Conservation (phyloP, 2,113 vertebrate genomes). For the Pterophyllum scalare region DNA sequence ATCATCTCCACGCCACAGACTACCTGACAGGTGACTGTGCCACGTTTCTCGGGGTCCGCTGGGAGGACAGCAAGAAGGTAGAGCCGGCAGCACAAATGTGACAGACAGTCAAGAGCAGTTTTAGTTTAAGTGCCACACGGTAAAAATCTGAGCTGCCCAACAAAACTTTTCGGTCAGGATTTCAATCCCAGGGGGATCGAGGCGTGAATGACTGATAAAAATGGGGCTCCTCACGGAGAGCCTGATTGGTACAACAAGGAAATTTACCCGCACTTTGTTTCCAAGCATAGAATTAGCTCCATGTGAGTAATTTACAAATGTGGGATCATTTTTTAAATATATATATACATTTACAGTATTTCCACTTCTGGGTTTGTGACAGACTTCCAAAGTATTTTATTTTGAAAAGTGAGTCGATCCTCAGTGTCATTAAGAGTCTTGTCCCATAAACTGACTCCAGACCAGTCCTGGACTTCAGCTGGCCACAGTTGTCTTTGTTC, state of each 20-base stretch:
- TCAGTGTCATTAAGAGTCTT: not conserved
- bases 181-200: not conserved
- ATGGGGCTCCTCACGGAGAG: not conserved
- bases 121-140: not conserved
- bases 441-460: no score
- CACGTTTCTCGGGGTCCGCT: conserved; percentile 1
- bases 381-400: not conserved
- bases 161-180: no score
- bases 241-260: not conserved
- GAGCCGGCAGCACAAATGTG: not conserved
- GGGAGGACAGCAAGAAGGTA: not conserved
- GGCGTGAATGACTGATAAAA: not conserved
- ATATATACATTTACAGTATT: not conserved
- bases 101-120: not conserved
- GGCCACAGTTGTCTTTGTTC: not conserved
- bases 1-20: conserved; percentile 24
- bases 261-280: not conserved
- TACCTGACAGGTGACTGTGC: conserved; percentile 33
- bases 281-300: not conserved
- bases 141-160: no score
- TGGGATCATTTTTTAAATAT: not conserved
- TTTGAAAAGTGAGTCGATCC: not conserved
- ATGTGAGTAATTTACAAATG: not conserved
- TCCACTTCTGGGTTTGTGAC: no score
- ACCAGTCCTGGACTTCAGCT: no score